Evolutionary conservation across 1,140 invertebrate species (phyloP).

Genomic region (Chymomyza costata): DNA sequence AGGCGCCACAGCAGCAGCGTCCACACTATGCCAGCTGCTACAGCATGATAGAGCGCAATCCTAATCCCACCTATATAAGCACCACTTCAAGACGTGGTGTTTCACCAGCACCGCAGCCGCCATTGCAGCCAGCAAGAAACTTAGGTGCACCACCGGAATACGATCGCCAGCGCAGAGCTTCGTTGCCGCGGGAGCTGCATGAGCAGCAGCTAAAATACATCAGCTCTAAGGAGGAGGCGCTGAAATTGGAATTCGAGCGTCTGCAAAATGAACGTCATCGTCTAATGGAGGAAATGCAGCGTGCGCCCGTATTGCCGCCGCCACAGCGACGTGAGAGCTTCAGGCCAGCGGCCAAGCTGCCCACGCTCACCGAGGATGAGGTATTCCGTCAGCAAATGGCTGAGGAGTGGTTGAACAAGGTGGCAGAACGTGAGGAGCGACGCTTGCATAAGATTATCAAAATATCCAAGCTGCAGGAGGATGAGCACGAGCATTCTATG

Average conservation of each 20-base stretch:
- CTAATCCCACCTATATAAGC: slow-evolving; percentile 76
- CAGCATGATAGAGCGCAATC: slow-evolving; percentile 76
- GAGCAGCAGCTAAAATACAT: slow-evolving; percentile 83
- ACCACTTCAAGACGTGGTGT: slow-evolving; percentile 76
- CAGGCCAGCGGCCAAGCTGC: slow-evolving; percentile 59
- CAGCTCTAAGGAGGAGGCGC: slow-evolving; percentile 80
- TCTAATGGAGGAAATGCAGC: slow-evolving; percentile 72
- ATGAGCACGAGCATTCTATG: slow-evolving; percentile 65
- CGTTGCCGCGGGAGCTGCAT: slow-evolving; percentile 81
- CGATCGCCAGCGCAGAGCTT: slow-evolving; percentile 76
- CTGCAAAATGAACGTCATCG: slow-evolving; percentile 78
- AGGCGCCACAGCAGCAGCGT: slow-evolving; percentile 51
- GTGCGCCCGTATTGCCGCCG: slow-evolving; percentile 47
- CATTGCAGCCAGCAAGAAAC: slow-evolving; percentile 43
- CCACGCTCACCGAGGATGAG: slow-evolving; percentile 78
- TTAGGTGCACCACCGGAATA: slow-evolving; percentile 65
- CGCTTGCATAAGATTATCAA: slow-evolving; percentile 87
- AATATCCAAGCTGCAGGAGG: slow-evolving; percentile 76
- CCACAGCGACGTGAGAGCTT: slow-evolving; percentile 49
- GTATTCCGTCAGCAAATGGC: slow-evolving; percentile 86
- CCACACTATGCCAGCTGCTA: slow-evolving; percentile 69
- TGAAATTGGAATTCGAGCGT: slow-evolving; percentile 79
- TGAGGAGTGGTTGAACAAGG: slow-evolving; percentile 86
- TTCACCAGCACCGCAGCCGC: slow-evolving; percentile 76
- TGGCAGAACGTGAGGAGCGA: slow-evolving; percentile 85